Evolutionary conservation across 2,888 invertebrate species (phyloP).

Genomic region (Protodeltote pygarga): DNA sequence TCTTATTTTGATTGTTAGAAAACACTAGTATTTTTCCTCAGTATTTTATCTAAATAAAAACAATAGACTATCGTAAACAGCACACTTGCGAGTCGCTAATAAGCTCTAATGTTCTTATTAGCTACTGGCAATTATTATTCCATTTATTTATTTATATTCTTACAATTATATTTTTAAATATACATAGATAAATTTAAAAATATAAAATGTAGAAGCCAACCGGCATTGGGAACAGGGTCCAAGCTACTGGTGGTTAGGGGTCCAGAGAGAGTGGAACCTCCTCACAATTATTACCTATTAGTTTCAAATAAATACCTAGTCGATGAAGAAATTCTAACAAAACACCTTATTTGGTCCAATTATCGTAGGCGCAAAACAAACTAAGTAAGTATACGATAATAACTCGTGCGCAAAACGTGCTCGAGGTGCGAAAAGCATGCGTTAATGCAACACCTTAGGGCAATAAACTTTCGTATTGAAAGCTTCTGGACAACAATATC

Average conservation of each 20-base stretch:
- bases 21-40: too few species aligned
- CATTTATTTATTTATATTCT: too few species aligned
- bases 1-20: neutral
- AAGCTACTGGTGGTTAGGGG: too few species aligned
- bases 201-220: too few species aligned
- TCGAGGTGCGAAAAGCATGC: slow-evolving; percentile 65
- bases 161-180: too few species aligned
- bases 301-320: too few species aligned
- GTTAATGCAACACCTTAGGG: slow-evolving; percentile 59
- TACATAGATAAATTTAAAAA: too few species aligned
- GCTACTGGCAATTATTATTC: too few species aligned
- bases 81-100: neutral
- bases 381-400: slow-evolving; percentile 24
- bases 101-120: neutral
- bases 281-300: too few species aligned
- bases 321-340: slow-evolving; percentile 19
- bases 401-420: slow-evolving; percentile 46
- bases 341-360: slow-evolving; percentile 40
- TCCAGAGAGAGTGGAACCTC: too few species aligned
- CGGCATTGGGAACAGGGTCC: too few species aligned
- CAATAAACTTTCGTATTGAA: slow-evolving; percentile 67
- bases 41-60: slow-evolving; percentile 34
- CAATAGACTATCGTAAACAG: slow-evolving; percentile 12
- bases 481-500: slow-evolving; percentile 31
- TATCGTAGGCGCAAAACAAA: slow-evolving; percentile 37